Evolutionary conservation across 2,888 invertebrate genomes (phyloP).

Genomic region (Chirona hameri): DNA sequence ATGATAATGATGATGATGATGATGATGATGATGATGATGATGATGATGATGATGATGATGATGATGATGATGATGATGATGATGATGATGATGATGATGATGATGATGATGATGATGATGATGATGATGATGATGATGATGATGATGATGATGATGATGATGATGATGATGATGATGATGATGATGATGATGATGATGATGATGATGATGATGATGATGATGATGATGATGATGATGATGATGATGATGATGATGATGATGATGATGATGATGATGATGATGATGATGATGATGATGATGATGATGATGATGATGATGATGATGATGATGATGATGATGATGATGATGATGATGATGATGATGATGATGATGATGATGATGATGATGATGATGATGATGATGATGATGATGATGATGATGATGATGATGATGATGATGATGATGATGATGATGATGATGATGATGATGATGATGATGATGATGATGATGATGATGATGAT

Average conservation of each 20-base stretch:
- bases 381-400: background rate
- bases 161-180: slow-evolving; percentile 22
- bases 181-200: slow-evolving; percentile 22
- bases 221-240: slow-evolving; percentile 22
- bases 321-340: background rate
- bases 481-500: background rate
- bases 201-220: slow-evolving; percentile 22
- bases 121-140: slow-evolving; percentile 22
- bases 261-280: background rate
- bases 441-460: background rate
- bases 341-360: background rate
- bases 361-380: background rate
- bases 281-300: background rate
- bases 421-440: background rate
- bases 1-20: too few species aligned
- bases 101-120: slow-evolving; percentile 22
- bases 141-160: slow-evolving; percentile 22
- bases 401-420: background rate
- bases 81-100: slow-evolving; percentile 22
- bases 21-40: slow-evolving; percentile 22
- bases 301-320: background rate
- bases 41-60: slow-evolving; percentile 22
- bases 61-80: slow-evolving; percentile 22
- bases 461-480: background rate
- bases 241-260: slow-evolving; percentile 22